phyloP scores from a whole-genome alignment of 35 echinoderm and acorn worm species.

The Apostichopus japonicus region DNA sequence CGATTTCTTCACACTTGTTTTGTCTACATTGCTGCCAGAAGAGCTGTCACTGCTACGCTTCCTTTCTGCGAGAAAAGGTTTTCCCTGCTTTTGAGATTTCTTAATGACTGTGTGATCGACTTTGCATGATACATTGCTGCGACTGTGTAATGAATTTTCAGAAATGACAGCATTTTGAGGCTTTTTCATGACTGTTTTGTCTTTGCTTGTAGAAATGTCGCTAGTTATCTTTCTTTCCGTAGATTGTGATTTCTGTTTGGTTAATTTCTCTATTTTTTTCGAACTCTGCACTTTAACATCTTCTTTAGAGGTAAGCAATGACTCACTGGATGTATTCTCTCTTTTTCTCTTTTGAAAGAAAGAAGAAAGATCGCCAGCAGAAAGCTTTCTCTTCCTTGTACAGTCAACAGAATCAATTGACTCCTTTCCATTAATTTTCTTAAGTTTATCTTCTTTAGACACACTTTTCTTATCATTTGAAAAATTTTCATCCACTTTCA shows the following conservation, averaged over 20 bases:
- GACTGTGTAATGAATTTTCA: not conserved
- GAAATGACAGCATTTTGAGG: not conserved
- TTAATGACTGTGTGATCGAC: not conserved
- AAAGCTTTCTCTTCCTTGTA: not conserved
- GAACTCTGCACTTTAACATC: not conserved
- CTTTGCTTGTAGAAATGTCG: not conserved
- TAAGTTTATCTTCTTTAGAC: not conserved
- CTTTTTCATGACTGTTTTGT: not conserved
- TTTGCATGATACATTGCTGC: not conserved
- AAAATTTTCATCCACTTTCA: not conserved
- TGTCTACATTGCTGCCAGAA: not conserved
- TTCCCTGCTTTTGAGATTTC: not conserved
- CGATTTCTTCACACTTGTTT: not conserved
- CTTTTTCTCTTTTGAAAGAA: conserved; percentile 39
- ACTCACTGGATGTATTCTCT: not conserved
- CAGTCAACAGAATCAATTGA: not conserved
- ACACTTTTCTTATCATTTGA: not conserved
- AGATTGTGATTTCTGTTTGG: not conserved
- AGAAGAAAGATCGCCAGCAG: conserved; percentile 33
- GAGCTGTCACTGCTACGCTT: not conserved
- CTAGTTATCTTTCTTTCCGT: not conserved
- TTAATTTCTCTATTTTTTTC: not conserved
- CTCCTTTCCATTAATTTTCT: not conserved
- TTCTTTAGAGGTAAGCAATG: not conserved
- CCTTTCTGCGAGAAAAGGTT: not conserved